These are phyloP conservation scores for Hormaphis cornu DNA, from an alignment of 1,140 invertebrate genomes.

Conservation along the genomic window DNA sequence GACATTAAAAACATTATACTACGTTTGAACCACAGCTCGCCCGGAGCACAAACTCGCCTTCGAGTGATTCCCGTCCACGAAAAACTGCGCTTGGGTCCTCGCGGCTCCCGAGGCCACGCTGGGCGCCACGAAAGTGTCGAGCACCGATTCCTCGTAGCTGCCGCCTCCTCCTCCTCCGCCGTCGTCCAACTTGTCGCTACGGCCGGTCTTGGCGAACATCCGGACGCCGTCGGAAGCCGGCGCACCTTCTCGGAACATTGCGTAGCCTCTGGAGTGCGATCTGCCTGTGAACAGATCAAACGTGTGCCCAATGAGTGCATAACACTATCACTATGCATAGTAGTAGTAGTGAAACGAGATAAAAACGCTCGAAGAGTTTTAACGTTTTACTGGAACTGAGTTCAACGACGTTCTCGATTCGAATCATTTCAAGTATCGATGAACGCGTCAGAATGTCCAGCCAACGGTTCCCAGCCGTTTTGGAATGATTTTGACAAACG, in stretches of 20 bases:
- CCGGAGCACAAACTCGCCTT: no score
- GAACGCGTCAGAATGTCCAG: no score
- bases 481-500: no score
- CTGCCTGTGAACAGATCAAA: slow-evolving; percentile 57
- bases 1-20: no score
- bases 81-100: slow-evolving; percentile 67
- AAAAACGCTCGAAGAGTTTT: no score
- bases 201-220: slow-evolving; percentile 72
- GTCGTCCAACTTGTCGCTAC: slow-evolving; percentile 58
- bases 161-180: slow-evolving; percentile 50
- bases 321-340: neutral
- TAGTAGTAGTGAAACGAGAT: no score
- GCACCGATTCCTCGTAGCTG: slow-evolving; percentile 46
- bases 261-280: slow-evolving; percentile 70
- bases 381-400: no score
- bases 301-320: neutral
- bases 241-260: slow-evolving; percentile 67
- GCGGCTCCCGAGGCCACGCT: slow-evolving; percentile 66
- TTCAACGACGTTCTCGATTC: no score
- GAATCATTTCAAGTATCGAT: no score
- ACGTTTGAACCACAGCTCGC: no score
- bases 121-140: slow-evolving; percentile 74
- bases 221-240: slow-evolving; percentile 62
- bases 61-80: slow-evolving; percentile 84
- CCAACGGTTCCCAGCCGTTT: no score